Evolutionary conservation across 2,888 invertebrate genomes (phyloP), one percentile per base, ranked within the genome.

Genomic region (Slavum lentiscoides): DNA sequence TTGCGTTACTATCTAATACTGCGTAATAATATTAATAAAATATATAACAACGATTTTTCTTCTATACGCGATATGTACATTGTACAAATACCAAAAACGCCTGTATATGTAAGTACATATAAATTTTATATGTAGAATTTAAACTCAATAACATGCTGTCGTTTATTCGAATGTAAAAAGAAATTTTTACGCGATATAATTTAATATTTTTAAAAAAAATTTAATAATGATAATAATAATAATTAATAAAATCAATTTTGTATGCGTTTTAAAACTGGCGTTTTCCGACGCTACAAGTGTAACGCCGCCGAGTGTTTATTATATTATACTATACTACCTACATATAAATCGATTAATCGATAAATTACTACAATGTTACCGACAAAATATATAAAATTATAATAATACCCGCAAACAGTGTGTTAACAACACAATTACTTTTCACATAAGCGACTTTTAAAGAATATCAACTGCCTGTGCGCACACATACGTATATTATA

Each of bases 101-200:
- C 30, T 30, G 1, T 30, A 30, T 30, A 30, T 30, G 30, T 30
- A 30, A 1, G 15, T 49, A 49, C 11, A 11, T 11, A 66, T 49
- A 64, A 53, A 13, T 62, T 64, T n/a, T n/a, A n/a, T 55, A 21
- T 17, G 30, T n/a, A 9, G 30, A 64, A 53, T 53, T 74, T 74
- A 49, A 53, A 62, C 15, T 53, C 9, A 53, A 64, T 17, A 64
- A 8, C 17, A 23, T 64, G 55, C 37, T 7, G 9, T 2, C 43
- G 43, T 64, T 55, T 66, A 55, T 74, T 55, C 4, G 39, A 66
- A 66, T 55, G 55, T 55, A 39, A 49, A 7, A 11, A 9, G 6
- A 30, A 37, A 37, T 13, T 69, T 70, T 19, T 21, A 59, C 30
- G 13, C 17, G n/a, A 70, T 8, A 58, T 49, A 30, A 23, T 30